A percentile compares a stretch with the other conserved stretches of the same genome.
phyloP scores from a whole-genome alignment of 2,113 vertebrate genomes.

The Rhizomys pruinosus region DNA sequence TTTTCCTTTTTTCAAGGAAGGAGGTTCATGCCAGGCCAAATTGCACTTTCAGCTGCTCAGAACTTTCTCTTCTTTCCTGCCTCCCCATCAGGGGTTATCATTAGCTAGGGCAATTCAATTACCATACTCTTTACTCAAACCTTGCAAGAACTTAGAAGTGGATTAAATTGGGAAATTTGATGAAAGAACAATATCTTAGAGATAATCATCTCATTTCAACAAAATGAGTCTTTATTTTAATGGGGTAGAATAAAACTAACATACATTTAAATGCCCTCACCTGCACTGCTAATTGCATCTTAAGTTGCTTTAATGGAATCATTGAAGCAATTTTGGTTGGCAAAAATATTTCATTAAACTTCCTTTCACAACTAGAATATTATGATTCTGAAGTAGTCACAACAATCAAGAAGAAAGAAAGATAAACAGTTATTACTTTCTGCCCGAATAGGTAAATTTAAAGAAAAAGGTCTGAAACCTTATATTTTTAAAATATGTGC shows the following conservation, averaged over 20 bases:
- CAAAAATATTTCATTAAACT: slow-evolving; percentile 20
- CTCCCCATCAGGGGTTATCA: slow-evolving; percentile 22
- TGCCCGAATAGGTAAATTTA: background rate
- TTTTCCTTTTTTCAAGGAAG: background rate
- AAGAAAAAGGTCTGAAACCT: background rate
- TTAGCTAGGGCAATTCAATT: slow-evolving; percentile 70
- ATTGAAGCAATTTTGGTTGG: slow-evolving; percentile 9
- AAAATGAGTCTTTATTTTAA: slow-evolving; percentile 68
- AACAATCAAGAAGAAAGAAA: background rate
- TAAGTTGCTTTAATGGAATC: slow-evolving; percentile 35
- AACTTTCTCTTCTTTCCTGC: background rate
- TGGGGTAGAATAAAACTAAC: slow-evolving; percentile 37
- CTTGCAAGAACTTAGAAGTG: slow-evolving; percentile 20
- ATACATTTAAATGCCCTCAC: slow-evolving; percentile 57
- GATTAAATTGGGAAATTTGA: slow-evolving; percentile 63
- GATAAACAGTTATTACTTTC: background rate
- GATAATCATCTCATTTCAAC: slow-evolving; percentile 50
- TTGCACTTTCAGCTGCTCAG: background rate
- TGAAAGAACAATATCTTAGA: slow-evolving; percentile 72
- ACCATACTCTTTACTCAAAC: slow-evolving; percentile 67
- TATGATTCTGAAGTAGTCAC: background rate
- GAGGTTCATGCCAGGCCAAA: slow-evolving; percentile 5
- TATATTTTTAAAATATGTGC: background rate
- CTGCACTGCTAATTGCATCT: background rate
- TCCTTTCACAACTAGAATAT: background rate